These are phyloP conservation scores for Xylocopa sonorina DNA, from an alignment of 1,140 invertebrate genomes.

Conservation along the genomic window DNA sequence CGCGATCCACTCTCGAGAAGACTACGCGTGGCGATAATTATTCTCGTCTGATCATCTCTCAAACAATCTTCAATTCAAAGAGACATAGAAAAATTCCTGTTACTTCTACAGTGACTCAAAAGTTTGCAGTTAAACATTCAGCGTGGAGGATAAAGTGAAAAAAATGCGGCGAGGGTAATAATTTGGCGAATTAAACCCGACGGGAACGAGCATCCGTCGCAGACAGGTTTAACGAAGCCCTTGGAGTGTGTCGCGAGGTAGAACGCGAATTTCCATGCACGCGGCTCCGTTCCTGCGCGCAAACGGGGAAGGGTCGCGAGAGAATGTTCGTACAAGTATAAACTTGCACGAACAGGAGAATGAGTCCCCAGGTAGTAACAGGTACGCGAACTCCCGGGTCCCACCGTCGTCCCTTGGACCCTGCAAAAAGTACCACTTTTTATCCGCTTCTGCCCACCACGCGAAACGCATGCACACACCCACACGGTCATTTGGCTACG, in stretches of 20 bases:
- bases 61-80: too few relatives aligned
- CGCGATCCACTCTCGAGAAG: too few relatives aligned
- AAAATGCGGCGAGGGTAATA: too few relatives aligned
- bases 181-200: too few relatives aligned
- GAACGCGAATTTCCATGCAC: conserved; percentile 1
- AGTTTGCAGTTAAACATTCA: too few relatives aligned
- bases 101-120: too few relatives aligned
- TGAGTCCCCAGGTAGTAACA: conserved; percentile 58
- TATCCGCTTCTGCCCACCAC: neutral
- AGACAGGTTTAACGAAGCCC: conserved; percentile 23
- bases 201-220: too few relatives aligned
- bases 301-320: neutral
- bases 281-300: neutral
- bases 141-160: too few relatives aligned
- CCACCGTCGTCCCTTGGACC: conserved; percentile 20
- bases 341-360: conserved; percentile 12
- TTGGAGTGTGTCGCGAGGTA: neutral
- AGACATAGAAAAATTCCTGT: too few relatives aligned
- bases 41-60: too few relatives aligned
- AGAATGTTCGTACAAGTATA: conserved; percentile 1
- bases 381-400: conserved; percentile 55
- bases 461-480: conserved; percentile 1
- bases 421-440: conserved; percentile 22
- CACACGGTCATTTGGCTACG: conserved; percentile 35
- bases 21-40: too few relatives aligned